Conservation (phyloP, 1,140 invertebrate genomes). For the Brachionus koreanus region DNA sequence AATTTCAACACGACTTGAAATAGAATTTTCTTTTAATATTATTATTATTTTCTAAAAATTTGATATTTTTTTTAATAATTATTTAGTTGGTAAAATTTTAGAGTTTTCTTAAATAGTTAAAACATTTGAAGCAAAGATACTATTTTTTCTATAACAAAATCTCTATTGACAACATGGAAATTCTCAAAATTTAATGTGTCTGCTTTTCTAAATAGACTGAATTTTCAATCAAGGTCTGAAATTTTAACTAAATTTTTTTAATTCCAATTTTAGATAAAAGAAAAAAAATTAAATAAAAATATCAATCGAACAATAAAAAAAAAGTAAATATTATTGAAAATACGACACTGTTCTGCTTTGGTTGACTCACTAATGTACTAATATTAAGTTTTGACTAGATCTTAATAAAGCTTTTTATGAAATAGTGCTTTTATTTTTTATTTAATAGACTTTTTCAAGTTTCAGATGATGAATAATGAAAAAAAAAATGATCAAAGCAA, state of each 20-base stretch:
- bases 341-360: not conserved
- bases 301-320: not conserved
- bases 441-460: not conserved
- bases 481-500: not conserved
- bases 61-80: not conserved
- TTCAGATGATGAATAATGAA: constrained; percentile 33
- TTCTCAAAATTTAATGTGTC: not conserved
- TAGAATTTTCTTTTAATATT: not conserved
- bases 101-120: not conserved
- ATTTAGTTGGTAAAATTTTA: not conserved
- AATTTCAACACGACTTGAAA: constrained; percentile 20
- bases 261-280: not conserved
- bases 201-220: not conserved
- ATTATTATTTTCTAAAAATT: not conserved
- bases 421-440: not conserved
- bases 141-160: not conserved
- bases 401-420: not conserved
- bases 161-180: not conserved
- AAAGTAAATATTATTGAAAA: not conserved
- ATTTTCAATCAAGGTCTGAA: no score
- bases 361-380: not conserved
- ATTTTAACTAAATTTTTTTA: not conserved
- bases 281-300: not conserved
- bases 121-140: not conserved
- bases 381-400: not conserved